phyloP scores from a whole-genome alignment of 2,797 vertebrate genomes.

The Loris lydekkerianus region DNA sequence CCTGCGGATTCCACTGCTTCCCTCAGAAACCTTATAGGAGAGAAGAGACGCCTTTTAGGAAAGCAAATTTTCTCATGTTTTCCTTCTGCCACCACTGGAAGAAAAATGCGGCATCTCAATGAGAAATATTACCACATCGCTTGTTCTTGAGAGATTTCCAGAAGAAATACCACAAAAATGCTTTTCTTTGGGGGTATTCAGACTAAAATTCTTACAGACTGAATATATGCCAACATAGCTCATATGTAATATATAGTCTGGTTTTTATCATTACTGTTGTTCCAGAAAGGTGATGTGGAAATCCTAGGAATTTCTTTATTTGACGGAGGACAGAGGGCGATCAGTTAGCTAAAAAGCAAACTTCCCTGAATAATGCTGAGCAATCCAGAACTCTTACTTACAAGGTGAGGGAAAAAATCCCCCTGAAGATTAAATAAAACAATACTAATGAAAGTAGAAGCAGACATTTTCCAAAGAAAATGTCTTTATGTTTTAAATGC shows the following conservation, averaged over 20 bases:
- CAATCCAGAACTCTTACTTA: not conserved
- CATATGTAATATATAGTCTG: conserved; percentile 42
- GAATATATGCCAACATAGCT: conserved; percentile 84
- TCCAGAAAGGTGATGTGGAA: conserved; percentile 51
- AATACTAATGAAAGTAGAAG: not conserved
- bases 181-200: conserved; percentile 83
- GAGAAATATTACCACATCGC: conserved; percentile 87
- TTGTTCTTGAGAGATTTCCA: conserved; percentile 87
- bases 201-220: conserved; percentile 86
- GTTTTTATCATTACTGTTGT: not conserved
- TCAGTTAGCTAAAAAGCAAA: conserved; percentile 38
- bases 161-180: conserved; percentile 90
- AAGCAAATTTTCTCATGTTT: conserved; percentile 82
- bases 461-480: not conserved
- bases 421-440: conserved; percentile 31
- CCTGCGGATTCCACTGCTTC: conserved; percentile 70
- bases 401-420: not conserved
- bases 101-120: conserved; percentile 83
- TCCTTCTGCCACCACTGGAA: conserved; percentile 75
- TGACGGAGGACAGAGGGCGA: not conserved
- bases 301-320: conserved; percentile 63
- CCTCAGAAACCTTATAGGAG: conserved; percentile 66
- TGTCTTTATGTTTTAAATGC: not conserved
- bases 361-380: not conserved
- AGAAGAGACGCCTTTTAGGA: conserved; percentile 71